A percentile compares a stretch with the other conserved stretches of the same genome.
Conservation (phyloP, 2,113 vertebrate genomes). For the Bubalus kerabau region DNA sequence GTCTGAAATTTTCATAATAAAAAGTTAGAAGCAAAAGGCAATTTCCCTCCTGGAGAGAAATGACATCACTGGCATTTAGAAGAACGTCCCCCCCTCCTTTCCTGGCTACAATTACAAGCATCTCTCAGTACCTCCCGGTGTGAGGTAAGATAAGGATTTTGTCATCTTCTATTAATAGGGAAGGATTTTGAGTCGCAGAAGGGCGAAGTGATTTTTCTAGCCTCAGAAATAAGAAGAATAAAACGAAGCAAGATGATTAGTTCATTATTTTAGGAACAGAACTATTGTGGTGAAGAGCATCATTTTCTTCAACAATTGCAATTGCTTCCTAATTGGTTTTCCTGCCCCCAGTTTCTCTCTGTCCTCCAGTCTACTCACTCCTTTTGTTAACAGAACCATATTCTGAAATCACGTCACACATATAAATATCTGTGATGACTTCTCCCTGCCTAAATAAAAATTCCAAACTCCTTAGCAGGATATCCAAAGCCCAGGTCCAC, state of each 20-base stretch:
- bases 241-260: constrained; percentile 2
- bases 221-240: constrained; percentile 16
- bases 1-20: constrained; percentile 13
- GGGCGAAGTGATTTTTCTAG: constrained; percentile 21
- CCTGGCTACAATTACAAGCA: neutral
- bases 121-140: constrained; percentile 29
- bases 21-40: neutral
- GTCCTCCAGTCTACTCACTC: neutral
- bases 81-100: neutral
- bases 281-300: neutral
- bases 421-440: neutral
- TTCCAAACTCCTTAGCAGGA: neutral
- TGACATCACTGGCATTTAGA: constrained; percentile 40
- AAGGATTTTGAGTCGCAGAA: constrained; percentile 62
- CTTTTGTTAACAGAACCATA: constrained; percentile 1
- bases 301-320: constrained; percentile 14
- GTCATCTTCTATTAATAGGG: constrained; percentile 62
- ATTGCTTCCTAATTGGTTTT: neutral
- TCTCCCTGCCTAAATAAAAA: neutral
- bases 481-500: neutral
- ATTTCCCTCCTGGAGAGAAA: neutral
- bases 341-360: neutral
- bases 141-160: constrained; percentile 51
- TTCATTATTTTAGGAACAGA: constrained; percentile 30
- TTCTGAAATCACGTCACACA: constrained; percentile 21